Evolutionary conservation across 2,888 invertebrate genomes (phyloP).

Genomic region (Melinaea marsaeus): DNA sequence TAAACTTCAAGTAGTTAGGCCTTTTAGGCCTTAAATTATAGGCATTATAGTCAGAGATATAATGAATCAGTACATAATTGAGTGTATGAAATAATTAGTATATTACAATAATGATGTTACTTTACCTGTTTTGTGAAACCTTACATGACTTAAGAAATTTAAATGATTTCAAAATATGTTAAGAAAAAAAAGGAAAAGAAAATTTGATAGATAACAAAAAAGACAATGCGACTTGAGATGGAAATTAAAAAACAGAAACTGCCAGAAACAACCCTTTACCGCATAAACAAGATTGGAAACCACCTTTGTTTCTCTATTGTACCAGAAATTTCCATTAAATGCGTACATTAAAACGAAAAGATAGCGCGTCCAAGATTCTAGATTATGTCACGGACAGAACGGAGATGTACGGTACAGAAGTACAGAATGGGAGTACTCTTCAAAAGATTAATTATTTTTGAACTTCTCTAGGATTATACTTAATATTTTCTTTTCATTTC

Average conservation of each 20-base stretch:
- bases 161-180: neutral
- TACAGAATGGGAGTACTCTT: conserved; percentile 23
- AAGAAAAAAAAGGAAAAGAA: neutral
- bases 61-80: too few species aligned
- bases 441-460: conserved; percentile 33
- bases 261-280: conserved; percentile 16
- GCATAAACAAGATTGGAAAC: conserved; percentile 12
- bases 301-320: conserved; percentile 30
- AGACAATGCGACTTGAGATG: neutral
- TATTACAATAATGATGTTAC: too few species aligned
- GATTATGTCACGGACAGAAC: conserved; percentile 38
- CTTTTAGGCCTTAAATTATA: too few species aligned
- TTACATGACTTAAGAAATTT: too few species aligned
- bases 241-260: neutral
- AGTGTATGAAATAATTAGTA: too few species aligned
- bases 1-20: too few species aligned
- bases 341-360: conserved; percentile 33
- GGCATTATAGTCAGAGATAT: too few species aligned
- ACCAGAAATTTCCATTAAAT: conserved; percentile 31
- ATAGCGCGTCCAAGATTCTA: conserved; percentile 40
- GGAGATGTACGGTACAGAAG: conserved; percentile 8
- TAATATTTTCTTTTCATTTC: conserved; percentile 14
- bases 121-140: too few species aligned
- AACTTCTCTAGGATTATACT: conserved; percentile 21
- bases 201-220: neutral